phyloP scores from a whole-genome alignment of 2,888 invertebrate genomes.

The Mythimna loreyi region DNA sequence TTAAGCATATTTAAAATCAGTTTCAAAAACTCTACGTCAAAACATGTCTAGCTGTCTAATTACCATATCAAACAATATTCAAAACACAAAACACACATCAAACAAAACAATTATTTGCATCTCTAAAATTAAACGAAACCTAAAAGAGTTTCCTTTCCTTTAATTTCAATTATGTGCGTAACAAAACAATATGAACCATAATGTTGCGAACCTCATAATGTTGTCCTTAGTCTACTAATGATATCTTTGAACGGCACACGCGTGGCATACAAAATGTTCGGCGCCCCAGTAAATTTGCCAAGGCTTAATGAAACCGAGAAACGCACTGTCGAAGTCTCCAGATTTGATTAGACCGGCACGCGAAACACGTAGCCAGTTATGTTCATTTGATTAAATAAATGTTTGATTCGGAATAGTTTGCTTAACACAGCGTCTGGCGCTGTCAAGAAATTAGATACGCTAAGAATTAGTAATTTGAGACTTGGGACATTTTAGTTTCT shows the following conservation, averaged over 20 bases:
- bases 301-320: conserved; percentile 64
- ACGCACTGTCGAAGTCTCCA: conserved; percentile 72
- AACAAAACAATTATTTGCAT: conserved; percentile 17
- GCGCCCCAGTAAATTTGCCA: conserved; percentile 67
- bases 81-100: conserved; percentile 24
- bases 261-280: conserved; percentile 67
- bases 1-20: not conserved
- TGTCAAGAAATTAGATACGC: conserved; percentile 69
- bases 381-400: conserved; percentile 83
- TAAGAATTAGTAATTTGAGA: conserved; percentile 70
- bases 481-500: conserved; percentile 24
- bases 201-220: conserved; percentile 69
- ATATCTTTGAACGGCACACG: conserved; percentile 70
- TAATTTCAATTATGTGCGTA: conserved; percentile 65
- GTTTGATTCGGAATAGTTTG: conserved; percentile 76
- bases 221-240: conserved; percentile 73
- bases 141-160: conserved; percentile 49
- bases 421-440: conserved; percentile 58
- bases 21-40: not conserved
- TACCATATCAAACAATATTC: conserved; percentile 35
- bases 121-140: conserved; percentile 39
- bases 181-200: conserved; percentile 69
- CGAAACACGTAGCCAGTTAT: conserved; percentile 80
- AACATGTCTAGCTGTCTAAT: conserved; percentile 25
- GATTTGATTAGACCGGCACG: conserved; percentile 80